Evolutionary conservation across 2,797 vertebrate genomes (phyloP), one percentile per base, ranked within the genome.

Genomic region (Sebastolobus altivelis): DNA sequence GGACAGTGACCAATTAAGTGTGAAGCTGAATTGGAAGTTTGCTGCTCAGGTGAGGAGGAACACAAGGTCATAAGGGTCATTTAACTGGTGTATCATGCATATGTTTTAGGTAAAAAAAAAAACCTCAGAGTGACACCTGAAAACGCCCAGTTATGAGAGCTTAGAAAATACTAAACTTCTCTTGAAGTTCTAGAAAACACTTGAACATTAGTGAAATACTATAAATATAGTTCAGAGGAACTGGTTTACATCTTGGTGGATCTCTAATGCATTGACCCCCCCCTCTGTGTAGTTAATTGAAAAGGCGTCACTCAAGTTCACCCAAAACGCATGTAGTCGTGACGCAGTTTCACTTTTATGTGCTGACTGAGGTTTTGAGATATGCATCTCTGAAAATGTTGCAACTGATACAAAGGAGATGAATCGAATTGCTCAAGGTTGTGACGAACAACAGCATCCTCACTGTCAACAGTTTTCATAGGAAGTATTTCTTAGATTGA

Each of bases 361-460:
- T 58, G 25, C 46, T 49, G 46, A 49, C 6, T 58, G 54, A 27
- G 40, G 49, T 74, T 84, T 82, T 72, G 16, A 72, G 74, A 61
- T 56, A n/a, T 10, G 2, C 11, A 62, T 72, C 20, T 61, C 38
- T 35, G 7, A 37, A 49, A 3, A 49, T 49, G 46, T 16, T 49
- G 46, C 46, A n/a, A 22, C 18, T 29, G 40, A 69, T 46, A 22
- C 22, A n/a, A 43, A 66, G 40, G 40, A 65, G 11, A 38, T 75
- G 38, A 75, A 54, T 70, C 12, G 25, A 65, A 18, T 22, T 31
- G 52, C 29, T 13, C 7, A 63, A 69, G 33, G 43, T 27, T 74
- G 35, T 62, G 33, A 52, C 5, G 12, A 52, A 54, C 22, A 35
- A 20, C 16, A 71, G n/a, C 29, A 46, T 46, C 43, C 43, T 18